phyloP scores from a whole-genome alignment of 2,888 invertebrate genomes.

The Stratiomys singularior region DNA sequence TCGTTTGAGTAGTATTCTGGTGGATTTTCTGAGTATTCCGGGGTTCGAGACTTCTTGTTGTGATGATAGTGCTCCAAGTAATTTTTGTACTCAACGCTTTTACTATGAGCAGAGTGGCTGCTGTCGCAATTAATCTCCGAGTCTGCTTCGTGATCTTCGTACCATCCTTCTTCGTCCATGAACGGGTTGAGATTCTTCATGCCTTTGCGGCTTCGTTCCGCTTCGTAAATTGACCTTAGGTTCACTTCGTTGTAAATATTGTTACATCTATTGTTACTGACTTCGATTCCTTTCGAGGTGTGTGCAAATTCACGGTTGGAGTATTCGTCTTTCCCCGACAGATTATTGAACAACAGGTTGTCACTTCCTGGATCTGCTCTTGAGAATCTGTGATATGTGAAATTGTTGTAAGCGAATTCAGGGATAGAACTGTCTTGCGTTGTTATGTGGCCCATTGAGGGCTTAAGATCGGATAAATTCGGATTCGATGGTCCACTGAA shows the following conservation, averaged over 20 bases:
- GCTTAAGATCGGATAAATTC: neutral
- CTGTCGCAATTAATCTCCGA: constrained; percentile 34
- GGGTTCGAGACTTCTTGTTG: constrained; percentile 51
- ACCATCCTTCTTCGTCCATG: constrained; percentile 55
- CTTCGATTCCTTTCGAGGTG: neutral
- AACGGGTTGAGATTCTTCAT: constrained; percentile 6
- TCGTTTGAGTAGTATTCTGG: constrained; percentile 47
- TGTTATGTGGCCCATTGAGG: constrained; percentile 29
- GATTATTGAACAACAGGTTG: constrained; percentile 42
- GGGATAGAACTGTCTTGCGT: constrained; percentile 63
- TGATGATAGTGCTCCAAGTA: constrained; percentile 62
- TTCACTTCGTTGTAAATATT: neutral
- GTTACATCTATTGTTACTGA: constrained; percentile 45
- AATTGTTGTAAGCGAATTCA: constrained; percentile 60
- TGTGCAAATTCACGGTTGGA: constrained; percentile 42
- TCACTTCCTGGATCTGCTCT: neutral
- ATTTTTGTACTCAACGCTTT: constrained; percentile 56
- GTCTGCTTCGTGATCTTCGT: constrained; percentile 55
- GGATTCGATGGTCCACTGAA: constrained; percentile 60
- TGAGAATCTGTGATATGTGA: constrained; percentile 52
- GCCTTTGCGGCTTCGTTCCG: constrained; percentile 51
- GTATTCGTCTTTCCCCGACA: constrained; percentile 44
- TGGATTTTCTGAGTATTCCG: constrained; percentile 42
- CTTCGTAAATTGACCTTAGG: constrained; percentile 25
- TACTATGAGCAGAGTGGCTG: constrained; percentile 10